Conservation (phyloP, 2,113 vertebrate genomes). For the Macaca fascicularis region T2T-MFA8v1.1 NC_088388.1:71570501-71571000, state of each 20-base stretch:
- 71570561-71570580: background rate
- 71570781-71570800: background rate
- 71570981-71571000: background rate
- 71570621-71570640: background rate
- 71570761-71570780: background rate
- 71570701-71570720: background rate
- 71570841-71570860: background rate
- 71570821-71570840: background rate
- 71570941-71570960: background rate
- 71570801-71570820: background rate
- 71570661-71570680: background rate
- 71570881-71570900: background rate
- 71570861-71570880: background rate
- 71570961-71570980: background rate
- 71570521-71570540: background rate
- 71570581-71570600: background rate
- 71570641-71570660: background rate
- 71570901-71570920: background rate
- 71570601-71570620: background rate
- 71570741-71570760: background rate
- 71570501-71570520: background rate
- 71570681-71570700: background rate
- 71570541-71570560: background rate
- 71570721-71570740: background rate
- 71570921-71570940: background rate